Conservation (phyloP, 1,140 invertebrate genomes). For the Thalassaphorura encarpata region DNA sequence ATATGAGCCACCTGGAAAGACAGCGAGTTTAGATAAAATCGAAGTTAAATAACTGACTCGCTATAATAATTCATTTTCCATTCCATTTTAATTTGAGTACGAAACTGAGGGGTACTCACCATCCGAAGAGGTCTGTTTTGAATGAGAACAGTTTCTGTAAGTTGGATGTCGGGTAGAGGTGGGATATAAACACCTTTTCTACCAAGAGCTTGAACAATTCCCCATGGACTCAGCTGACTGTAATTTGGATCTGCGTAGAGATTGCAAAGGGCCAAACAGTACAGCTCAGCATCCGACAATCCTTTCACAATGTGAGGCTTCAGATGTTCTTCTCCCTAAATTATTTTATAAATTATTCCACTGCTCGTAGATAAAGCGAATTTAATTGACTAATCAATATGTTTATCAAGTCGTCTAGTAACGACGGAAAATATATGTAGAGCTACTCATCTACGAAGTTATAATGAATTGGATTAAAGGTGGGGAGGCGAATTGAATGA, state of each 20-base stretch:
- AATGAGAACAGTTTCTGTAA: slow-evolving; percentile 87
- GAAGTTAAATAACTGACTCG: too few species aligned
- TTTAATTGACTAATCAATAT: too few species aligned
- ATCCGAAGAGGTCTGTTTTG: slow-evolving; percentile 91
- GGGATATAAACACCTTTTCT: slow-evolving; percentile 81
- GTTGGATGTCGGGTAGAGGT: slow-evolving; percentile 69
- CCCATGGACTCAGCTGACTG: slow-evolving; percentile 87
- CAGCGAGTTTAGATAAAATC: slow-evolving; percentile 7
- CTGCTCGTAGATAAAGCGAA: background rate
- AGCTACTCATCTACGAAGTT: too few species aligned
- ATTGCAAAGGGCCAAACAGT: slow-evolving; percentile 87
- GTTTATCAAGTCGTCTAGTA: too few species aligned
- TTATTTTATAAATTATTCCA: slow-evolving; percentile 9
- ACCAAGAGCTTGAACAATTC: slow-evolving; percentile 80
- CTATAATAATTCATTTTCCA: too few species aligned
- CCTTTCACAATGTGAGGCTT: slow-evolving; percentile 86
- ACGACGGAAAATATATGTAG: too few species aligned
- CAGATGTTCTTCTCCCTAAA: slow-evolving; percentile 81
- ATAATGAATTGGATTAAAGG: too few species aligned
- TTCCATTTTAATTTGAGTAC: too few species aligned
- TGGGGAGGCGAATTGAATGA: too few species aligned
- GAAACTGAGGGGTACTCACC: slow-evolving; percentile 57
- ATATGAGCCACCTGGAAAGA: slow-evolving; percentile 78
- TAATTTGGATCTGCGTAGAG: slow-evolving; percentile 95
- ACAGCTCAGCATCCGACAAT: slow-evolving; percentile 88